Conservation (phyloP, 1,140 invertebrate species). For the Arion vulgaris region DNA sequence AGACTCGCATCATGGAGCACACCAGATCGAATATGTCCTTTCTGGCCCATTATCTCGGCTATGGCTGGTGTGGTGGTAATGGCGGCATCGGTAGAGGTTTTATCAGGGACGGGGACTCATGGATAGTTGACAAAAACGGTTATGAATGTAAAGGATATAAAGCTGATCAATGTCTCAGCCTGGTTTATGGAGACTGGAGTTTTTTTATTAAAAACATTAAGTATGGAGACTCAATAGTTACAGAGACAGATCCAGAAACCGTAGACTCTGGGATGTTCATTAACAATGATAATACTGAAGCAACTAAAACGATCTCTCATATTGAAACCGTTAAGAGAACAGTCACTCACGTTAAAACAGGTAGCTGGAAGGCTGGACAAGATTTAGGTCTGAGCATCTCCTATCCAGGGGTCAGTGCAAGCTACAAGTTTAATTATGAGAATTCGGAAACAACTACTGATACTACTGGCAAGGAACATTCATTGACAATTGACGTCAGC, state of each 20-base stretch:
- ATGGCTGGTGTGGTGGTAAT: neutral
- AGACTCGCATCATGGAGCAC: slow-evolving; percentile 3
- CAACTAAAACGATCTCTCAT: neutral
- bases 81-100: slow-evolving; percentile 1
- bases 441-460: neutral
- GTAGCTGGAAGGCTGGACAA: neutral
- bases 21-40: neutral
- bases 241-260: neutral
- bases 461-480: neutral
- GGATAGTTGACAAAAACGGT: slow-evolving; percentile 13
- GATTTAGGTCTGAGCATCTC: neutral
- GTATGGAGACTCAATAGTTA: neutral
- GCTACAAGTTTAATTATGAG: neutral
- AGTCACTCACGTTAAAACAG: slow-evolving; percentile 1
- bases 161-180: neutral
- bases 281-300: neutral
- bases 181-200: slow-evolving; percentile 4
- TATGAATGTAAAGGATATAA: neutral
- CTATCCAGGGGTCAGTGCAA: neutral
- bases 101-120: neutral
- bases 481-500: neutral
- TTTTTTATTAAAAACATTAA: slow-evolving; percentile 5
- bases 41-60: slow-evolving; percentile 5
- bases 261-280: neutral
- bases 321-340: neutral